Evolutionary conservation across 23 tunicate genomes (phyloP).

Genomic region (Aplidium turbinatum): DNA sequence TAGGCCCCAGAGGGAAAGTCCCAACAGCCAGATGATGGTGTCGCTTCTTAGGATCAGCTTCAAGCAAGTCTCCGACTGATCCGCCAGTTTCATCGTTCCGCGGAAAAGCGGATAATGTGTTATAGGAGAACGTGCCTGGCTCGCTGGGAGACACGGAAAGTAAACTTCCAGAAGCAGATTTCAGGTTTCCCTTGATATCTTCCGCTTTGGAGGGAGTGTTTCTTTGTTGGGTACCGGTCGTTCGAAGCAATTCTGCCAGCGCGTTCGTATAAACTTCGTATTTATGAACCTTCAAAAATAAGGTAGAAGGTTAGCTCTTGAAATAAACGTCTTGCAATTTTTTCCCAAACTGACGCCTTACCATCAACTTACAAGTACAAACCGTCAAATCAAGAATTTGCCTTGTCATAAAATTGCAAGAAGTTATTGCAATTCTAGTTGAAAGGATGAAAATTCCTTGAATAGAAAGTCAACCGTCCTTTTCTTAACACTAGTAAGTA

Average conservation of each 20-base stretch:
- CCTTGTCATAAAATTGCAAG: too few relatives aligned
- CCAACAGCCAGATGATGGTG: background rate
- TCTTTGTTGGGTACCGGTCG: slow-evolving; percentile 10
- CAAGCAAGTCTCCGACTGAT: slow-evolving; percentile 26
- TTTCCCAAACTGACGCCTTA: too few relatives aligned
- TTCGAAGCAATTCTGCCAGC: slow-evolving; percentile 13
- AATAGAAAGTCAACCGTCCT: too few relatives aligned
- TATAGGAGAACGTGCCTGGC: slow-evolving; percentile 44
- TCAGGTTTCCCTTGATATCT: slow-evolving; percentile 17
- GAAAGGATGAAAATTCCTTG: background rate
- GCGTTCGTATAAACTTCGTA: slow-evolving; percentile 53
- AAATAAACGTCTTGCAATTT: background rate
- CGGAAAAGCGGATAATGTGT: slow-evolving; percentile 12
- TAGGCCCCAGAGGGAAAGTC: slow-evolving; percentile 26
- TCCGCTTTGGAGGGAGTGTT: background rate
- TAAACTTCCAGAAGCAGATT: slow-evolving; percentile 39
- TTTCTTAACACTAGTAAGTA: too few relatives aligned
- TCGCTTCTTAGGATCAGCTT: background rate
- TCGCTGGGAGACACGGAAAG: slow-evolving; percentile 84
- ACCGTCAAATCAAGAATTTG: too few relatives aligned
- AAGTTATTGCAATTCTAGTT: too few relatives aligned
- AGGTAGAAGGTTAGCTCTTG: background rate
- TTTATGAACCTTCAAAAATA: slow-evolving; percentile 39
- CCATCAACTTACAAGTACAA: too few relatives aligned
- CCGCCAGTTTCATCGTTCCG: slow-evolving; percentile 18